These are phyloP conservation scores for Uria lomvia DNA, from an alignment of 2,113 vertebrate species.

Conservation along the genomic window DNA sequence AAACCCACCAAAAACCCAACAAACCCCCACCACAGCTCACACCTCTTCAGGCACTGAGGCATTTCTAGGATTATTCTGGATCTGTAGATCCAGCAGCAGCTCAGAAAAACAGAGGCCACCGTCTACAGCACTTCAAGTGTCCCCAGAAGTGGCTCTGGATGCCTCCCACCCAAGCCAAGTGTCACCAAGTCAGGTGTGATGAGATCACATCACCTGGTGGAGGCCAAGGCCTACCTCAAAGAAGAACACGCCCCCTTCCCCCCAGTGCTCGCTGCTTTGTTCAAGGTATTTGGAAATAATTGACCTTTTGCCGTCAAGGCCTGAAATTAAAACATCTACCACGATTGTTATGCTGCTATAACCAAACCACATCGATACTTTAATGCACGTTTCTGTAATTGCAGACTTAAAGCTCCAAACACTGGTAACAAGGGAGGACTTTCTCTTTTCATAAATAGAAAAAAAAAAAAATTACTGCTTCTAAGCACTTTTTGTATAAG, in stretches of 20 bases:
- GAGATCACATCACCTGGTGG: too few relatives aligned
- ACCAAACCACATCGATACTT: background rate
- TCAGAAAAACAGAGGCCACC: background rate
- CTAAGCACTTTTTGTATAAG: background rate
- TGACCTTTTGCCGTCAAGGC: background rate
- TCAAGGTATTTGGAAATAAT: background rate
- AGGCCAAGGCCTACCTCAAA: background rate
- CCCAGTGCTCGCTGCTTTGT: background rate
- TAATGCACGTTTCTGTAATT: background rate
- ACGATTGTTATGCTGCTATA: background rate
- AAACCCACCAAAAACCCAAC: background rate
- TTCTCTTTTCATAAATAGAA: background rate
- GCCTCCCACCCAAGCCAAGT: background rate
- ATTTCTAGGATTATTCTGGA: background rate
- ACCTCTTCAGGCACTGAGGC: background rate
- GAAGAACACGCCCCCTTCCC: background rate
- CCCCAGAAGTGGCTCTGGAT: accelerated
- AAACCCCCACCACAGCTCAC: background rate
- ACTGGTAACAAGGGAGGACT: background rate
- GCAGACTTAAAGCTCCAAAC: background rate
- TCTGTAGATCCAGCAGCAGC: background rate
- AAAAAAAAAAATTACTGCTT: background rate
- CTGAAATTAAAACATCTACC: background rate
- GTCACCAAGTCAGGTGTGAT: background rate
- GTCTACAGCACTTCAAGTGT: background rate